These are phyloP conservation scores for Hipposideros larvatus DNA, from an alignment of 2,797 vertebrate species.

Conservation along the genomic window DNA sequence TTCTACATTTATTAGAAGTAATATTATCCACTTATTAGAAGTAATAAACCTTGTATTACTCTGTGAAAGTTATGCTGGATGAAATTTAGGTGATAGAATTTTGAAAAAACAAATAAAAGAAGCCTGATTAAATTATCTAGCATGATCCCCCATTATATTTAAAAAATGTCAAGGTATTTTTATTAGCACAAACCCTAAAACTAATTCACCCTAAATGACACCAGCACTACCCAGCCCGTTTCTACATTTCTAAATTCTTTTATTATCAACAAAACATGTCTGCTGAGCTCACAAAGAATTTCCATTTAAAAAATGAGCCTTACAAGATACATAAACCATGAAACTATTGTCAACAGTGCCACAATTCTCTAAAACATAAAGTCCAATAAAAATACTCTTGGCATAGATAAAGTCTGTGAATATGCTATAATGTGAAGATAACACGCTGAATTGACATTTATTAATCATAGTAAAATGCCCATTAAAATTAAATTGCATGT, in stretches of 20 bases:
- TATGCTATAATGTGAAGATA: conserved; percentile 33
- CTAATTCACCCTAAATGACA: neutral
- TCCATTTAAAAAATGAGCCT: conserved; percentile 1
- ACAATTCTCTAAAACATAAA: conserved; percentile 33
- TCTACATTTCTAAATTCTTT: neutral
- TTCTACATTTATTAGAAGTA: conserved; percentile 31
- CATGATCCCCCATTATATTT: neutral
- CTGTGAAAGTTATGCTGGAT: neutral
- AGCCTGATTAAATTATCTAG: neutral
- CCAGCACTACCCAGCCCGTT: neutral
- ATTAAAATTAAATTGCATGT: conserved; percentile 59
- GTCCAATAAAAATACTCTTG: conserved; percentile 65
- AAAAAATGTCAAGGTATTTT: neutral
- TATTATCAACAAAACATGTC: neutral
- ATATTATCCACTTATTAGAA: neutral
- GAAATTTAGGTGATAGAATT: neutral
- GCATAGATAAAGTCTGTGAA: conserved; percentile 44
- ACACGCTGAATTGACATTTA: conserved; percentile 54
- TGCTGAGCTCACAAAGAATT: conserved; percentile 37
- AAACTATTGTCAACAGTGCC: conserved; percentile 33
- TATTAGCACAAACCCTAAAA: conserved; percentile 9
- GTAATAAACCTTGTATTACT: neutral
- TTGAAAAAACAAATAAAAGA: neutral
- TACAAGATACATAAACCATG: conserved; percentile 34
- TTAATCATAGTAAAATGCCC: conserved; percentile 67